These are phyloP conservation scores for Drosophila robusta DNA, from an alignment of 2,888 invertebrate species.

Conservation along the genomic window DNA sequence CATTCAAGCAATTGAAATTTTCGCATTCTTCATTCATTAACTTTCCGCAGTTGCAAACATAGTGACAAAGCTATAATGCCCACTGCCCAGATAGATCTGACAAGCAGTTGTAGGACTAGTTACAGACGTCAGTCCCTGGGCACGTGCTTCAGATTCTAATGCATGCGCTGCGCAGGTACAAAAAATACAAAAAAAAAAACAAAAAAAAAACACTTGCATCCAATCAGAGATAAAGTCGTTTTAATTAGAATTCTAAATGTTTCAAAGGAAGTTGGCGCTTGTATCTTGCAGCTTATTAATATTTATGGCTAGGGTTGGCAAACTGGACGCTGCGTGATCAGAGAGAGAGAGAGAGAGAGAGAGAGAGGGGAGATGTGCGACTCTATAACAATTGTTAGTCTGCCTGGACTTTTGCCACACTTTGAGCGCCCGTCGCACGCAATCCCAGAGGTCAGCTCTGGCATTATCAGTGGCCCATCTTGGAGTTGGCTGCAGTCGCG, in stretches of 20 bases:
- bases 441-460: constrained; percentile 54
- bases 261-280: constrained; percentile 78
- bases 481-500: constrained; percentile 28
- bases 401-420: constrained; percentile 48
- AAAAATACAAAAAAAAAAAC: constrained; percentile 1
- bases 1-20: neutral
- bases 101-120: constrained; percentile 35
- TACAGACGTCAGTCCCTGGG: constrained; percentile 61
- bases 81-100: constrained; percentile 14
- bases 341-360: neutral
- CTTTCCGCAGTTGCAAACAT: constrained; percentile 1
- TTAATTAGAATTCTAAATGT: constrained; percentile 78
- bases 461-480: constrained; percentile 40
- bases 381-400: constrained; percentile 13
- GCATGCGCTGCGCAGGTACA: constrained; percentile 23
- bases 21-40: neutral
- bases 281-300: constrained; percentile 65
- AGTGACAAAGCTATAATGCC: constrained; percentile 19
- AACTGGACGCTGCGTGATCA: constrained; percentile 22
- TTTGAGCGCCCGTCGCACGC: constrained; percentile 54
- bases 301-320: constrained; percentile 70
- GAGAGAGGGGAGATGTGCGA: constrained; percentile 1
- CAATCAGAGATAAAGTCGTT: constrained; percentile 71
- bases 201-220: constrained; percentile 32
- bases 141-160: constrained; percentile 72